These are phyloP conservation scores for Xestia c-nigrum DNA, from an alignment of 2,888 invertebrate genomes.

Conservation along the genomic window DNA sequence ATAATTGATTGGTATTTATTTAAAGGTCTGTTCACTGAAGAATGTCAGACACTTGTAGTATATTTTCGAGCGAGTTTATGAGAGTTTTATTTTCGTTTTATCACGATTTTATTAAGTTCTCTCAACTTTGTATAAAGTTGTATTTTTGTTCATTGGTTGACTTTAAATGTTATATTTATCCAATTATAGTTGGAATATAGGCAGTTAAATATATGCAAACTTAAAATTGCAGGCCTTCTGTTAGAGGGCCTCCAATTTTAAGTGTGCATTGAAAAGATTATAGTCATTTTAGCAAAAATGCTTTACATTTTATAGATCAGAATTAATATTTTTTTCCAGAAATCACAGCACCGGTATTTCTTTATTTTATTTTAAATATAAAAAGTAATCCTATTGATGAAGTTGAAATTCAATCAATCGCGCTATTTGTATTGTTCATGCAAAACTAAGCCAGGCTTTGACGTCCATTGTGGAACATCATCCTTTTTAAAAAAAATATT, in stretches of 20 bases:
- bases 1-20: slow-evolving; percentile 30
- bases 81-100: slow-evolving; percentile 5
- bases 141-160: slow-evolving; percentile 11
- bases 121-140: slow-evolving; percentile 8
- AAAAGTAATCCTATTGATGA: slow-evolving; percentile 1
- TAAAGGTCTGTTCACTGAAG: slow-evolving; percentile 9
- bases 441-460: not conserved
- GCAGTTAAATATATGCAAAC: no score
- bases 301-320: not conserved
- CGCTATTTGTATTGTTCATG: slow-evolving; percentile 13
- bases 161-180: not conserved
- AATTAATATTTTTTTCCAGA: not conserved
- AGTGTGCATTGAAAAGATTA: not conserved
- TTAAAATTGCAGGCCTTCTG: no score
- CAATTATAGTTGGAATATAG: not conserved
- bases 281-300: not conserved
- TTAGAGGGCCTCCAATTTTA: no score
- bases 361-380: slow-evolving; percentile 7
- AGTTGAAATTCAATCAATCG: slow-evolving; percentile 4
- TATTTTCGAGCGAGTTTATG: slow-evolving; percentile 1
- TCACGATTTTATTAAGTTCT: not conserved
- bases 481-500: not conserved
- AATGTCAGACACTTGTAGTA: not conserved
- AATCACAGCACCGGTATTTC: not conserved
- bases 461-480: not conserved